Conservation (phyloP, 2,888 invertebrate species). For the Ceramica pisi region DNA sequence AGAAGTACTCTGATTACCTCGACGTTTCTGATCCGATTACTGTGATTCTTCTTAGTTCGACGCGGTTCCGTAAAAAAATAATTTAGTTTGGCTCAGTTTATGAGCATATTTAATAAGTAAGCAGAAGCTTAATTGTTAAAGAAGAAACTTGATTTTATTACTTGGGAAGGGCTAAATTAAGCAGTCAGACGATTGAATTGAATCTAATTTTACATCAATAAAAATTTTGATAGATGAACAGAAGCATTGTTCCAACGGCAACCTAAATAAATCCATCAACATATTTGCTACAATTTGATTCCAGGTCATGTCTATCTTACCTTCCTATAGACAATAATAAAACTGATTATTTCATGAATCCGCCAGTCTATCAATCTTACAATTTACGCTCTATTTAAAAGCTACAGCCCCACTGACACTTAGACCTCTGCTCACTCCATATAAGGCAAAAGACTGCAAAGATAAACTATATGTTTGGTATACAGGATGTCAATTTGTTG, state of each 20-base stretch:
- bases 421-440: constrained; percentile 31
- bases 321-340: background rate
- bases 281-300: background rate
- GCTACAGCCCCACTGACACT: constrained; percentile 10
- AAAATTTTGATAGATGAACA: background rate
- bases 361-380: constrained; percentile 20
- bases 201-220: background rate
- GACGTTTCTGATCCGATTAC: no score
- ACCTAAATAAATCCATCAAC: background rate
- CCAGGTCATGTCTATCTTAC: background rate
- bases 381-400: constrained; percentile 18
- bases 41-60: no score
- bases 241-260: background rate
- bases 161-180: background rate
- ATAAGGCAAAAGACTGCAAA: constrained; percentile 43
- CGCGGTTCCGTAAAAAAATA: no score
- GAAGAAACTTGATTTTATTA: background rate
- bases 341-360: background rate
- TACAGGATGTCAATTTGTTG: constrained; percentile 57
- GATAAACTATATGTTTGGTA: constrained; percentile 44
- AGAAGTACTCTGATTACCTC: no score
- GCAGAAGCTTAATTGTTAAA: no score
- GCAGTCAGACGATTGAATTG: background rate
- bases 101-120: no score
- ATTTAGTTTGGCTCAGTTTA: no score